A percentile compares a stretch with the other conserved stretches of the same genome.
These are phyloP conservation scores for Temnothorax rugatulus DNA, from an alignment of 2,888 invertebrate genomes.

Conservation along the genomic window DNA sequence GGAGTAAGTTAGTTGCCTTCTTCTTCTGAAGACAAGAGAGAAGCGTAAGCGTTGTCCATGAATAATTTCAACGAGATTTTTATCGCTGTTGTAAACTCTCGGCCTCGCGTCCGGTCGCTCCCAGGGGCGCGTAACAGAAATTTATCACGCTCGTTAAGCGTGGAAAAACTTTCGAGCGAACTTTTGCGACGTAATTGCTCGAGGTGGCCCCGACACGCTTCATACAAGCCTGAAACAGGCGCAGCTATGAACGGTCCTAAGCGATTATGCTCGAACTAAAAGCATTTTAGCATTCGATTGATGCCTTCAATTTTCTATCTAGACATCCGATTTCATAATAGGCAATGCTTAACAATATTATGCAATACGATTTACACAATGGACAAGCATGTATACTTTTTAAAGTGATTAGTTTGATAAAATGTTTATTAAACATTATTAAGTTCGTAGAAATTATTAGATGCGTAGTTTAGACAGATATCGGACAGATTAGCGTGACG, in stretches of 20 bases:
- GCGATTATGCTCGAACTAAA: slow-evolving; percentile 57
- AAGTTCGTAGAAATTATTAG: background rate
- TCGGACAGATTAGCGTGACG: background rate
- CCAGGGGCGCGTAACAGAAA: slow-evolving; percentile 80
- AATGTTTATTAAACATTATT: background rate
- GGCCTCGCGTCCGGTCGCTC: slow-evolving; percentile 65
- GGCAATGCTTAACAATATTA: background rate
- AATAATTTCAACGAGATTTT: slow-evolving; percentile 84
- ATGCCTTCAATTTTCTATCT: background rate
- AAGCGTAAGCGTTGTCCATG: slow-evolving; percentile 75
- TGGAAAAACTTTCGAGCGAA: slow-evolving; percentile 79
- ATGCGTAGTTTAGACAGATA: background rate
- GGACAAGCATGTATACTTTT: background rate
- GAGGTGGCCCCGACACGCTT: slow-evolving; percentile 58
- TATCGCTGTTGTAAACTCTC: slow-evolving; percentile 78
- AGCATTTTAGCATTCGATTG: slow-evolving; percentile 12
- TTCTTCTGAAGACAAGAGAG: slow-evolving; percentile 59
- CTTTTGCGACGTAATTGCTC: slow-evolving; percentile 78
- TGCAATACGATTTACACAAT: background rate
- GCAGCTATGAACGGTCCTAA: slow-evolving; percentile 56
- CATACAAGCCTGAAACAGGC: slow-evolving; percentile 67
- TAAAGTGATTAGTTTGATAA: background rate
- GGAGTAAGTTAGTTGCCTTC: slow-evolving; percentile 51
- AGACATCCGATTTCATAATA: background rate
- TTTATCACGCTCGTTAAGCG: slow-evolving; percentile 83